Base-by-base conservation (phyloP, 2,797 vertebrate genomes). In the Furcifer pardalis region DNA sequence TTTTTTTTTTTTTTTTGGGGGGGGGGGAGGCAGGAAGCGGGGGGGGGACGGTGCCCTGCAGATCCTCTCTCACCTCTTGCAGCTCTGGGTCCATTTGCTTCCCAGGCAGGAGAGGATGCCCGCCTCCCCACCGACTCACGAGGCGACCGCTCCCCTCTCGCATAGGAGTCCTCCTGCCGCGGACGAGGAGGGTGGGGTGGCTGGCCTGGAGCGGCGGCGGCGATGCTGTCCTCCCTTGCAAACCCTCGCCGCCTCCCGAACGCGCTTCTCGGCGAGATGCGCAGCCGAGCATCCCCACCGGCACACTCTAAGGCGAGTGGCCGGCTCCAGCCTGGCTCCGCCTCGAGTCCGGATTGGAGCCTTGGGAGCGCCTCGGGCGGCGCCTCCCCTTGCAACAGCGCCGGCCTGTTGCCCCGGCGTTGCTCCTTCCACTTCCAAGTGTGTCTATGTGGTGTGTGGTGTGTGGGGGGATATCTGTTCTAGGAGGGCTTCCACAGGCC, bases 261-360 rank as follows among this genome's bases (percentile, higher is more conserved):
- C 40, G 35, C 72, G 49, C 62, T 37, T 49, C 10, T 73, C 19
- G 35, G 84, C 46, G 3, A 63, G 44, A 76, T 4, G 37, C 63
- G 82, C 79, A 46, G 49, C 63, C 63, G 5, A 71, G 79, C 73
- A 81, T 85, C 84, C n/a, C 84, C 78, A 71, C 72, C 12, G n/a
- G 72, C 77, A 27, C 3, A 52, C 60, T 21, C 49, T 63, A 4
- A 76, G 56, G 30, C 63, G 21, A 60, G 72, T 12, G 32, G 62
- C 59, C 46, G 68, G 68, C 71, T 65, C 68, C 81, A 71, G 49
- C 63, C 52, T 42, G 81, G n/a, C 84, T 81, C 72, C 77, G 62
- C 77, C 81, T 74, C 74, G 63, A 25, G 63, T 52, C 42, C 71
- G 79, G 75, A 83, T 80, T 87, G 86, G 86, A 69, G 40, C 52